These are phyloP conservation scores for Phrynocephalus vlangalii DNA, from an alignment of 2,797 vertebrate genomes.

Conservation along the genomic window DNA sequence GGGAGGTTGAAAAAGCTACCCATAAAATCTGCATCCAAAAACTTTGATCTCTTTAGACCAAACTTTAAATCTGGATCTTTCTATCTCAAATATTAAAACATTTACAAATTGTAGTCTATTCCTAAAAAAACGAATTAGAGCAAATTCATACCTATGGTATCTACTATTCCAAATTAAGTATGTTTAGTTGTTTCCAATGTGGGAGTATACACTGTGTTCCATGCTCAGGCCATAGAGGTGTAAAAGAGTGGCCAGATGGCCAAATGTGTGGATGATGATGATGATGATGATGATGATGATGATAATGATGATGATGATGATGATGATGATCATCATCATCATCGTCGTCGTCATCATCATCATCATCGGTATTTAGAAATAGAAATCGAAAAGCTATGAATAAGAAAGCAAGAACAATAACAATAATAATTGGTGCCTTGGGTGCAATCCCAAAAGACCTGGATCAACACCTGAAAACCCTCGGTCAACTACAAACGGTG, in stretches of 20 bases:
- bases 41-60: not conserved
- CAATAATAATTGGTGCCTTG: too few species aligned
- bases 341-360: too few species aligned
- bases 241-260: not conserved
- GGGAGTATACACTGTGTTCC: not conserved
- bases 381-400: too few species aligned
- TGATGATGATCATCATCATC: too few species aligned
- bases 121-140: not conserved
- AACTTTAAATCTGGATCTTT: not conserved
- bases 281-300: too few species aligned
- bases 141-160: not conserved
- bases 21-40: not conserved
- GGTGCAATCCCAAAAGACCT: too few species aligned
- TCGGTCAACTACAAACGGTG: too few species aligned
- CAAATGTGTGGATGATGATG: too few species aligned
- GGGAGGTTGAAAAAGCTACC: not conserved
- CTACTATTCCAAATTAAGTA: not conserved
- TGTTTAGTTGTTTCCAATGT: not conserved
- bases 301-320: too few species aligned
- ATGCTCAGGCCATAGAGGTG: not conserved
- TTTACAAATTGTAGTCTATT: not conserved
- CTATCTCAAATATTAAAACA: not conserved
- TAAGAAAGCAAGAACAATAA: too few species aligned
- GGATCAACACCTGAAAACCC: too few species aligned
- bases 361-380: too few species aligned